phyloP scores from a whole-genome alignment of 2,888 invertebrate genomes.

The Leistus spinibarbis region DNA sequence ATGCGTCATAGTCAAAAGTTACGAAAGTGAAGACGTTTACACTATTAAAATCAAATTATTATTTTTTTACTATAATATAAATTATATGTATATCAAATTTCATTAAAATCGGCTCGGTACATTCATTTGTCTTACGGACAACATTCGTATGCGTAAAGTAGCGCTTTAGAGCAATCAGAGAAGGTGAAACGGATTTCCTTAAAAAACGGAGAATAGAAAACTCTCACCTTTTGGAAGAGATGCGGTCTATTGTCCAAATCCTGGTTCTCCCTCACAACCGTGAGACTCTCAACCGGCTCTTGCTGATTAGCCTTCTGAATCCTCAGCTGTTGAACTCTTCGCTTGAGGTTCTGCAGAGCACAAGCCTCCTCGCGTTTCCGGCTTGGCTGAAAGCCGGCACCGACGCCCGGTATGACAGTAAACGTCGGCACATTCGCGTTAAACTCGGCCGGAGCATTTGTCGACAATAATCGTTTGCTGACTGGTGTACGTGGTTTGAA shows the following conservation, averaged over 20 bases:
- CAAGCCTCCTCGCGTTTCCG: conserved; percentile 71
- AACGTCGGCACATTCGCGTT: conserved; percentile 17
- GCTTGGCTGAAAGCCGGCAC: conserved; percentile 61
- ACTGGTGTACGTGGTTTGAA: conserved; percentile 47
- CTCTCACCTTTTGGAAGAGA: conserved; percentile 61
- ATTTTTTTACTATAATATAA: too few species aligned
- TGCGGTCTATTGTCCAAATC: conserved; percentile 71
- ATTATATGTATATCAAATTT: too few species aligned
- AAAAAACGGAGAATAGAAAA: too few species aligned
- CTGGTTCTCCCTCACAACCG: conserved; percentile 48
- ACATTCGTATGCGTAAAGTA: too few species aligned
- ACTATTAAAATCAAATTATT: too few species aligned
- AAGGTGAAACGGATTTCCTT: too few species aligned
- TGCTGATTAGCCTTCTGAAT: conserved; percentile 61
- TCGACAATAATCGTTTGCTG: conserved; percentile 46
- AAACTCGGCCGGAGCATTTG: background rate
- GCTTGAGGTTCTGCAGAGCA: conserved; percentile 72
- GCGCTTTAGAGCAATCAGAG: too few species aligned
- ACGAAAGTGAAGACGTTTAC: too few species aligned
- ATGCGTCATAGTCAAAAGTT: too few species aligned
- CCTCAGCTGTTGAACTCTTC: conserved; percentile 66
- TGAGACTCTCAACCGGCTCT: conserved; percentile 51
- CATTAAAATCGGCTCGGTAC: too few species aligned
- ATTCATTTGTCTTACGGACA: too few species aligned
- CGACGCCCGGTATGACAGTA: conserved; percentile 17